Evolutionary conservation across 2,113 vertebrate genomes (phyloP), one percentile per base, ranked within the genome.

Genomic region (Bucco capensis): DNA sequence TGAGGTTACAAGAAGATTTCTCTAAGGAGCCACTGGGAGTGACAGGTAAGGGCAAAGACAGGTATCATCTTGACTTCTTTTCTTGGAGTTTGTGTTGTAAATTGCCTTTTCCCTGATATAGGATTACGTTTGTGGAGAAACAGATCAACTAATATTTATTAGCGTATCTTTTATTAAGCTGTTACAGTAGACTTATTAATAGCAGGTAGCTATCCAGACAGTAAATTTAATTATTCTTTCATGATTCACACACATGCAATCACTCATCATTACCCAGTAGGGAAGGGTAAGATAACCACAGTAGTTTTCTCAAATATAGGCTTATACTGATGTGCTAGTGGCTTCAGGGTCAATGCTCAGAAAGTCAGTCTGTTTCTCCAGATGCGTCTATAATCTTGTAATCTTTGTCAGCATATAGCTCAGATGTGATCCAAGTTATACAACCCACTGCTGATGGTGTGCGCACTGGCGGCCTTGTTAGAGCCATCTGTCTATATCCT

Each of bases 391-490:
- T 33, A 53, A 73, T 22, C 66, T 47, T 42, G n/a, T 38, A 78
- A 47, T 23, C 54, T 50, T 19, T 53, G 30, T 28, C 15, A 4
- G 49, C 17, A 12, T 47, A 12, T 19, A 73, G 44, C 71, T 83
- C 27, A 19, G 23, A 28, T 50, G 18, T 16, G 19, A 40, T 38
- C 56, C 1, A 3, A 35, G 12, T 58, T 75, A 40, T 6, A 50
- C 0, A 0, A 44, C 47, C 49, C 8, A 3, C 17, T 46, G 21
- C 18, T 69, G 33, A 37, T 47, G 54, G n/a, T 1, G 1, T 21
- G 5, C 7, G 11, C 40, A 71, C 61, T 70, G 33, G 12, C 71
- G 33, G 28, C 56, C 62, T 65, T 49, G 8, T 14, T 13, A 44
- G 35, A 54, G 49, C 54, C 46, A 33, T 24, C 78, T 65, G n/a